These are phyloP conservation scores for Choristoneura fumiferana DNA, from an alignment of 1,140 invertebrate species.

Conservation along the genomic window DNA sequence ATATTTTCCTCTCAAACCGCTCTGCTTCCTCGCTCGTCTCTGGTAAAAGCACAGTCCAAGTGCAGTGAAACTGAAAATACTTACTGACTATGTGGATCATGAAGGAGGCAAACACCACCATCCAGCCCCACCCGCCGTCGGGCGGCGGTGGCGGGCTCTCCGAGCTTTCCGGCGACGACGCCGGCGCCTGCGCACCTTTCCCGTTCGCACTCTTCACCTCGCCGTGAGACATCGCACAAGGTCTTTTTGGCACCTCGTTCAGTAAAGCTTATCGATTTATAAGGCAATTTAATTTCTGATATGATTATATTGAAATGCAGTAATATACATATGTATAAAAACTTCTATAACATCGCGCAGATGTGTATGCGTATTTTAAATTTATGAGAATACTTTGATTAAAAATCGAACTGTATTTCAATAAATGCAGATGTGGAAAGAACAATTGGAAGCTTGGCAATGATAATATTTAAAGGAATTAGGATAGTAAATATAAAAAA, in stretches of 20 bases:
- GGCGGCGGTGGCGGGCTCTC: constrained; percentile 66
- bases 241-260: constrained; percentile 24
- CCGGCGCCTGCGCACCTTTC: constrained; percentile 41
- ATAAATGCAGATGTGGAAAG: constrained; percentile 13
- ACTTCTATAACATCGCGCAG: too few species aligned
- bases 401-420: neutral
- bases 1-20: too few species aligned
- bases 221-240: constrained; percentile 70
- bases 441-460: constrained; percentile 2
- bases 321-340: constrained; percentile 17
- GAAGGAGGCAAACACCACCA: constrained; percentile 94
- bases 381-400: too few species aligned
- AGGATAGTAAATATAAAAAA: constrained; percentile 25
- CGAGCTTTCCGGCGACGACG: constrained; percentile 44
- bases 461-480: neutral
- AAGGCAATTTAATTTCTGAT: constrained; percentile 31
- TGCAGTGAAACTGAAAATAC: too few species aligned
- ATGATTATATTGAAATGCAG: constrained; percentile 25
- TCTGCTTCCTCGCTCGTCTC: too few species aligned
- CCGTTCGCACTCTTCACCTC: constrained; percentile 62
- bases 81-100: constrained; percentile 95
- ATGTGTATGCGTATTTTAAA: neutral
- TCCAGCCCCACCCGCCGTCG: constrained; percentile 95
- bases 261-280: constrained; percentile 26
- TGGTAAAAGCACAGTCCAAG: too few species aligned